Conservation (phyloP, 1,140 invertebrate genomes). For the Brachionus rotundiformis region DNA sequence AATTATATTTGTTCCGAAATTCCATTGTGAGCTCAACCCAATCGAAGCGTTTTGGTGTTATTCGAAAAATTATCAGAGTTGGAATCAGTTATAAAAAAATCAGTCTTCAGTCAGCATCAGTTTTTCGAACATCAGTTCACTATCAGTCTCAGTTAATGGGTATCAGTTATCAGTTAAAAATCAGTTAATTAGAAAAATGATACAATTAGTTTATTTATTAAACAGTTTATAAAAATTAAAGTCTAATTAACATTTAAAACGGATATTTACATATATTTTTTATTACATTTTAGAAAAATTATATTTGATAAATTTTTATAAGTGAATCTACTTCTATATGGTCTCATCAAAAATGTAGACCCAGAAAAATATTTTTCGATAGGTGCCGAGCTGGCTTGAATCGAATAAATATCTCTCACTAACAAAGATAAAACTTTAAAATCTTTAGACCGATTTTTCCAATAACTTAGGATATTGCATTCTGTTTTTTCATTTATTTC, state of each 20-base stretch:
- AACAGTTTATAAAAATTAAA: neutral
- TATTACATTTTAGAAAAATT: too few species aligned
- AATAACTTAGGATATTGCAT: neutral
- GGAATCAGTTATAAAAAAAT: too few species aligned
- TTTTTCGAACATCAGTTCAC: neutral
- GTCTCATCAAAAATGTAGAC: too few species aligned
- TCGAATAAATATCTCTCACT: neutral
- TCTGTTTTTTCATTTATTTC: slow-evolving; percentile 8
- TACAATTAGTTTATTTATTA: neutral
- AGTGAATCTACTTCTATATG: too few species aligned
- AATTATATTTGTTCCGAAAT: neutral
- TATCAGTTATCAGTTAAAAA: slow-evolving; percentile 23
- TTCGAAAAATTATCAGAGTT: too few species aligned
- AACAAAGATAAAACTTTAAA: neutral
- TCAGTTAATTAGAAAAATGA: slow-evolving; percentile 13
- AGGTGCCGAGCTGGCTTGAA: neutral
- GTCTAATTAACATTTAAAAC: neutral
- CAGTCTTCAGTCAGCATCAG: neutral
- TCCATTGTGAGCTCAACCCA: neutral
- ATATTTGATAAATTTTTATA: too few species aligned
- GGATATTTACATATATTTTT: neutral
- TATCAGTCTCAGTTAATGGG: neutral
- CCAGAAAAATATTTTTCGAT: too few species aligned
- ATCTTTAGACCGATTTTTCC: neutral
- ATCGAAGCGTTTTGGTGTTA: slow-evolving; percentile 23